Evolutionary conservation across 2,113 vertebrate species (phyloP), one percentile per base, ranked within the genome.

Genomic region (Pyrgilauda ruficollis): DNA sequence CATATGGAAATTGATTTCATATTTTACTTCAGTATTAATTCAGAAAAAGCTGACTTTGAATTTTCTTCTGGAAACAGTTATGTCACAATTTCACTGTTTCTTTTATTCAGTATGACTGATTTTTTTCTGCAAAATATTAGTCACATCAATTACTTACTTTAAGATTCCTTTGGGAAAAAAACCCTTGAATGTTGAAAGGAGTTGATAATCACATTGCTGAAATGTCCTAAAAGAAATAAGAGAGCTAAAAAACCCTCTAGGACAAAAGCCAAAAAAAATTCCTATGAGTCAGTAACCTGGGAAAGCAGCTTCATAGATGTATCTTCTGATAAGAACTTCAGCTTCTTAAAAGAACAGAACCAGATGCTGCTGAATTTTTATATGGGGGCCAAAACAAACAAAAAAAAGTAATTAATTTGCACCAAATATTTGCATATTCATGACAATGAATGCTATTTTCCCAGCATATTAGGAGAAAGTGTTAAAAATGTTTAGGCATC

Each of bases 21-120:
- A 58, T 80, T 93, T 94, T 91, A 89, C 63, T 93, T 79, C 17
- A 73, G 76, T 39, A 72, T 39, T 19, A 96, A 94, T 78, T 96
- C 95, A 72, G 24, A 37, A 77, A 97, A 96, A 95, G 33, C 73
- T 84, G 37, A 95, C 87, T 95, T 96, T 68, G 78, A 90, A 92
- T 75, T 82, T 95, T 76, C 16, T 64, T 68, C 73, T 69, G 44
- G 46, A 74, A 91, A 84, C 18, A 27, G 5, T 66, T 79, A 64
- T 87, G 39, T 6, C 24, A 33, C 14, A 88, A 23, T 73, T 91
- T 13, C 9, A 68, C 13, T 58, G 7, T 16, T 46, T 88, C 55
- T 44, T 81, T 77, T 19, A 30, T 93, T 66, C 30, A 70, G 3
- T 31, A 50, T n/a, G 47, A 37, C 15, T n/a, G 20, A 6, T 2